These are phyloP conservation scores for Nephrotoma appendiculata DNA, from an alignment of 2,888 invertebrate species.

Conservation along the genomic window DNA sequence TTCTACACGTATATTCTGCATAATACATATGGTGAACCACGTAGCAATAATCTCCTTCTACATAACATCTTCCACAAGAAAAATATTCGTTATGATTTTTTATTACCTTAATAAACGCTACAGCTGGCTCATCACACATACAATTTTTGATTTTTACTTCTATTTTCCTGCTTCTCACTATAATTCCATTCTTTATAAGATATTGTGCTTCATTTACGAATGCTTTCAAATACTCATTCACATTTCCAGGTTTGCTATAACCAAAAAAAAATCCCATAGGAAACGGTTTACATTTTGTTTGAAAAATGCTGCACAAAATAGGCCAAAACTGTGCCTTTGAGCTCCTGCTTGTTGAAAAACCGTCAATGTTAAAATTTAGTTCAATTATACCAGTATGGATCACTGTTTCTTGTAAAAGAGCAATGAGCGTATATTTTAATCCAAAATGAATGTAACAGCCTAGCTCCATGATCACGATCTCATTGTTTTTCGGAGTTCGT, in stretches of 20 bases:
- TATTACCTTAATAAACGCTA: background rate
- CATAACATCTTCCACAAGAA: background rate
- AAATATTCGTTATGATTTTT: background rate
- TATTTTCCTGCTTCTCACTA: background rate
- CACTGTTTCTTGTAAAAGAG: background rate
- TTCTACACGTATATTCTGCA: background rate
- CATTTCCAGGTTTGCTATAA: background rate
- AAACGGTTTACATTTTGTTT: background rate
- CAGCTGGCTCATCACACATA: background rate
- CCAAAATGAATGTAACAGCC: background rate
- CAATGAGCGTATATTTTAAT: background rate
- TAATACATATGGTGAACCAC: background rate
- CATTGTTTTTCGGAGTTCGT: background rate
- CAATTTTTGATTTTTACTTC: background rate
- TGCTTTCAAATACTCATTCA: background rate
- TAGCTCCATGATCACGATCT: background rate
- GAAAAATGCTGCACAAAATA: background rate
- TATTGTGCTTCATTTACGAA: background rate
- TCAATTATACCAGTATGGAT: background rate
- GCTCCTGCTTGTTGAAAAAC: background rate
- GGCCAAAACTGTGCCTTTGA: background rate
- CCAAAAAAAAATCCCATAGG: background rate
- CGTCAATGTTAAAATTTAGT: background rate
- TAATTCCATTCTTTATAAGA: background rate
- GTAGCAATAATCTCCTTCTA: background rate